These are phyloP conservation scores for Apotomis betuletana DNA, from an alignment of 2,888 invertebrate genomes.

Conservation along the genomic window DNA sequence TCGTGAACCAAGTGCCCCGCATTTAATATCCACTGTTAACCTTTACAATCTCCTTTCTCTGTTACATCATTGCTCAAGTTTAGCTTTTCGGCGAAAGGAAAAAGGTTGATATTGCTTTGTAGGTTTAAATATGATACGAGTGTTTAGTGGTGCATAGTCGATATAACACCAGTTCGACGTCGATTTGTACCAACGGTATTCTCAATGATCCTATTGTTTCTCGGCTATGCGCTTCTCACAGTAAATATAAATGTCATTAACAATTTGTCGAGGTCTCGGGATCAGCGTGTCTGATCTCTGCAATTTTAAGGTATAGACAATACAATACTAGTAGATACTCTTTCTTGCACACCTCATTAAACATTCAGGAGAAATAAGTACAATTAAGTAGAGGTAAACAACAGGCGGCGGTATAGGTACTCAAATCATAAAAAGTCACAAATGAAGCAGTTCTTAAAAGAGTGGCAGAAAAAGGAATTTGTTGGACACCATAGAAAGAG, in stretches of 20 bases:
- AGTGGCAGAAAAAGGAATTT: too few species aligned
- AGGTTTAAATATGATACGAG: conserved; percentile 6
- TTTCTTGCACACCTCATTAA: too few species aligned
- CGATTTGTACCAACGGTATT: conserved; percentile 38
- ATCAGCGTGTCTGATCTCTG: conserved; percentile 30
- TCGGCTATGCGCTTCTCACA: conserved; percentile 35
- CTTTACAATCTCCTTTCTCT: background rate
- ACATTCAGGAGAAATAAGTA: too few species aligned
- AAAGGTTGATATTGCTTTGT: background rate
- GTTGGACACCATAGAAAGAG: too few species aligned
- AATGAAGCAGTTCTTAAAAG: too few species aligned
- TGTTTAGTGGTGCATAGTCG: background rate
- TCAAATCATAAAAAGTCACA: too few species aligned
- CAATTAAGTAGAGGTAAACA: too few species aligned
- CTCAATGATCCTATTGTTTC: conserved; percentile 41
- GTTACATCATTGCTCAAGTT: background rate
- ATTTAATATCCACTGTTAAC: conserved; percentile 21
- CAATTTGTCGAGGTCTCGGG: conserved; percentile 32
- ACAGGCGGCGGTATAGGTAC: too few species aligned
- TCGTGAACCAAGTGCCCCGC: conserved; percentile 29
- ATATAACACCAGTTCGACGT: conserved; percentile 34
- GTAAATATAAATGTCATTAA: conserved; percentile 41
- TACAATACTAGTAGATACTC: too few species aligned
- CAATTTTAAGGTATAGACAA: background rate
- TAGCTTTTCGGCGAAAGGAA: background rate